Conservation (phyloP, 2,888 invertebrate species). For the Xiphydria camelus region DNA sequence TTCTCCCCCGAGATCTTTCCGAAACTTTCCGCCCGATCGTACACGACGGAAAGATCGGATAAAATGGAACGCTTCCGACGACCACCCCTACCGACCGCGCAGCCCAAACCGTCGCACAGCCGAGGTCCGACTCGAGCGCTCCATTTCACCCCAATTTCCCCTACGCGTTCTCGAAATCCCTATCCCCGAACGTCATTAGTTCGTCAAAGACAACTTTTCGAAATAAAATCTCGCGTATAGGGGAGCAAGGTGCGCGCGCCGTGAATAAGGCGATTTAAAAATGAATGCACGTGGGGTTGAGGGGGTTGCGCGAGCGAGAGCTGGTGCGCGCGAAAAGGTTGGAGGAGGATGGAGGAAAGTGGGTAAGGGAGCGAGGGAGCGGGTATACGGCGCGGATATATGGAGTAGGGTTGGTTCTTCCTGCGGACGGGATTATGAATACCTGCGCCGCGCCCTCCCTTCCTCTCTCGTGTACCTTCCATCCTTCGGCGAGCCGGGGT, state of each 20-base stretch:
- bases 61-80: too few species aligned
- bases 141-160: too few species aligned
- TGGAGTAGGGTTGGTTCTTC: background rate
- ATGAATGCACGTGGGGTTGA: slow-evolving; percentile 24
- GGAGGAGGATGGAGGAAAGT: background rate
- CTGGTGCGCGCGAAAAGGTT: background rate
- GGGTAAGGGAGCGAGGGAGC: background rate
- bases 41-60: too few species aligned
- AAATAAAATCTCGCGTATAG: slow-evolving; percentile 8
- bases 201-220: slow-evolving; percentile 8
- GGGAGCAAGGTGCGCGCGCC: background rate
- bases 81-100: too few species aligned
- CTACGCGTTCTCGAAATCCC: too few species aligned
- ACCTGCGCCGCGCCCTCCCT: background rate
- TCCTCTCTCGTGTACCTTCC: background rate
- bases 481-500: background rate
- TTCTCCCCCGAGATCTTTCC: too few species aligned
- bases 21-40: too few species aligned
- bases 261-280: slow-evolving; percentile 27
- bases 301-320: background rate
- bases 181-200: slow-evolving; percentile 14
- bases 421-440: background rate
- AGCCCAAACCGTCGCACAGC: too few species aligned
- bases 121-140: too few species aligned
- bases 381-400: background rate